Evolutionary conservation across 2,888 invertebrate species (phyloP), one percentile per base, ranked within the genome.

Genomic region (Drosophila nr. perissopoda): DNA sequence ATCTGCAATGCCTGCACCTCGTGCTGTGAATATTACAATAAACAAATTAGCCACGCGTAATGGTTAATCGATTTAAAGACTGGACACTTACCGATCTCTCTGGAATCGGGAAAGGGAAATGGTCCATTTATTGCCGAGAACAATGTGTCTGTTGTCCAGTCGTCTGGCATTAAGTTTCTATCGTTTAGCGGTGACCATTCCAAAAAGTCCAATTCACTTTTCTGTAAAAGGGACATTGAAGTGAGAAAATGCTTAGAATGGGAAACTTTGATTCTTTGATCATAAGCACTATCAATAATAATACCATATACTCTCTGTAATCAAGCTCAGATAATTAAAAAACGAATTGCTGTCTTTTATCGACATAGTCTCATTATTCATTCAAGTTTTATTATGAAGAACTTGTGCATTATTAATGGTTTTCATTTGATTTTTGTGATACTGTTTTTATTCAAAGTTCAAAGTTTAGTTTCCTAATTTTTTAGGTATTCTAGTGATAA

Each of bases 101-200:
- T 95, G 62, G 98, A 97, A 94, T 99, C 99, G 16, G 99, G 99
- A 94, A 99, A 99, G 76, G 97, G 97, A 94, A 98, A 98, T 10
- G 99, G 98, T 93, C 97, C 97, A 84, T 92, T 93, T 74, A 93
- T 92, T 45, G 97, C 97, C 62, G 98, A 97, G 93, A 98, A 98
- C 61, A 98, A 95, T 18, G 97, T 98, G 93, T 98, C 98, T 91
- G 96, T 97, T 95, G 97, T 97, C 93, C 93, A 93, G 76, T 93
- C 93, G 73, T 92, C 93, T 56, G 92, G 83, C 91, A 93, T 92
- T 70, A 92, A 91, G 77, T 80, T 91, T 79, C 89, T 91, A 80
- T 93, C 93, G 80, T 91, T 92, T 64, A 91, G 66, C 58, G 92
- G 92, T 49, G 93, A 92, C 92, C 93, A 93, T 90, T 93, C 93